A percentile compares a stretch with the other conserved stretches of the same genome.
Conservation (phyloP, 2,888 invertebrate species). For the Harmothoe impar region DNA sequence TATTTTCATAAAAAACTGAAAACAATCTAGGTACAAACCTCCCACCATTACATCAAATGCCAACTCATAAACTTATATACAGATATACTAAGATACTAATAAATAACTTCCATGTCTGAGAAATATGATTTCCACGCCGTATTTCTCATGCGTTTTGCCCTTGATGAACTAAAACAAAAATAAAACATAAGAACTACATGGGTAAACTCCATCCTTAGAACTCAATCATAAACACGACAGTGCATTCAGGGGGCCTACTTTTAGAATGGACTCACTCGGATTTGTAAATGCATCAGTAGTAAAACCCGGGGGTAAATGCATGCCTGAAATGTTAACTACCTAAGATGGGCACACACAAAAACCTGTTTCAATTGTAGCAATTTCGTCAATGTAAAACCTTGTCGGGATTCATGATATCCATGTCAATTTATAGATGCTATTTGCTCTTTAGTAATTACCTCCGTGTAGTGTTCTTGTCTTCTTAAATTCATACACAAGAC, state of each 20-base stretch:
- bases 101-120: neutral
- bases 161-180: neutral
- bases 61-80: neutral
- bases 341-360: neutral
- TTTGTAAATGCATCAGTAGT: neutral
- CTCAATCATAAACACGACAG: neutral
- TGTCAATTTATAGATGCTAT: no score
- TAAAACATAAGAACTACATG: constrained; percentile 8
- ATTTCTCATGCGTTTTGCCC: neutral
- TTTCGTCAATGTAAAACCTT: no score
- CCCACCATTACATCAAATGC: no score
- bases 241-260: constrained; percentile 32
- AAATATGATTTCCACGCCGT: neutral
- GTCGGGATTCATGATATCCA: no score
- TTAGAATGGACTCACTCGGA: neutral
- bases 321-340: neutral
- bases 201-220: neutral
- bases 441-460: no score
- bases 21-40: neutral
- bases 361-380: neutral
- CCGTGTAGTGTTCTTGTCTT: no score
- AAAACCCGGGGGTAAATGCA: neutral
- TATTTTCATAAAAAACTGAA: neutral
- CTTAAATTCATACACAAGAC: no score
- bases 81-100: neutral